Conservation (phyloP, 2,888 invertebrate genomes). For the Acleris sparsana region DNA sequence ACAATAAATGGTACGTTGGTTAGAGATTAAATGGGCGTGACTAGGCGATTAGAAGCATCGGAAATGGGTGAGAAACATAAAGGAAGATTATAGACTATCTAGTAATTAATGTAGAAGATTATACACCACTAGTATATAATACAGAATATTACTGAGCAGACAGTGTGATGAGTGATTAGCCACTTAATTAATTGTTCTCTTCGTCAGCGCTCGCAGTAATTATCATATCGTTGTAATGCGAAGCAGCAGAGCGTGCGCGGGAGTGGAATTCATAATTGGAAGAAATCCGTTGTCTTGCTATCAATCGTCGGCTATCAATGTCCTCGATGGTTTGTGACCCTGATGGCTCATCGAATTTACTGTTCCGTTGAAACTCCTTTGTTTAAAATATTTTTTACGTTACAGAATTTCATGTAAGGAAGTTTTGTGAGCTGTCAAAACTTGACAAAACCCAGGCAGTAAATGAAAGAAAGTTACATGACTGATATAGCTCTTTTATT, state of each 20-base stretch:
- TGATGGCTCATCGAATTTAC: constrained; percentile 3
- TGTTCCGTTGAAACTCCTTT: neutral
- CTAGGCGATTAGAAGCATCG: neutral
- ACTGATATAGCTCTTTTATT: too few relatives aligned
- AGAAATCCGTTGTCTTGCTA: constrained; percentile 27
- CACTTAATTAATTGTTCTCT: constrained; percentile 3
- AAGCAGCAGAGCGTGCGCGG: neutral
- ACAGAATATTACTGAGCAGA: neutral
- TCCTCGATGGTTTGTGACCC: constrained; percentile 22
- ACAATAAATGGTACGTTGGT: neutral
- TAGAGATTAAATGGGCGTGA: neutral
- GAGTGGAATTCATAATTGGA: constrained; percentile 21
- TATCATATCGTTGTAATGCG: constrained; percentile 24
- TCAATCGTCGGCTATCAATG: constrained; percentile 23
- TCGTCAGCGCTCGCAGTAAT: constrained; percentile 5
- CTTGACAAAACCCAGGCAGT: too few relatives aligned
- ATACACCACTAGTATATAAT: too few relatives aligned
- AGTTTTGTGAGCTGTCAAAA: too few relatives aligned
- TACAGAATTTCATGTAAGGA: too few relatives aligned
- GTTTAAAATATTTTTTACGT: neutral
- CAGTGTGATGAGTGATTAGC: neutral
- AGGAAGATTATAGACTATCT: too few relatives aligned
- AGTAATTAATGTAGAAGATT: too few relatives aligned
- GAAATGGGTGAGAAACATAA: neutral
- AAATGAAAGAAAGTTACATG: too few relatives aligned